These are phyloP conservation scores for Trialeurodes vaporariorum DNA, from an alignment of 1,140 invertebrate genomes.

Conservation along the genomic window DNA sequence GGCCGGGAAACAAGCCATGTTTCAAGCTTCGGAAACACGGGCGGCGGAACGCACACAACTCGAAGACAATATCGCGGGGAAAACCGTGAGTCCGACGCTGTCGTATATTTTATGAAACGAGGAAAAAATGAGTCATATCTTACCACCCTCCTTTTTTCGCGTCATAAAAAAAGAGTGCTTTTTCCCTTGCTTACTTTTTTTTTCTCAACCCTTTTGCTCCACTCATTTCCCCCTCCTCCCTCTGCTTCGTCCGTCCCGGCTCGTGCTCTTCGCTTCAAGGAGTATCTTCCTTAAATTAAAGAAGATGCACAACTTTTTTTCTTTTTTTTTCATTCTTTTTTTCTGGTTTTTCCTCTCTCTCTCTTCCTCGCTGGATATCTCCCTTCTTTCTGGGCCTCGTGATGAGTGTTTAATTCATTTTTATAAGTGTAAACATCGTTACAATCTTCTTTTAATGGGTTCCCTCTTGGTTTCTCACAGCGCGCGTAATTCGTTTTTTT, in stretches of 20 bases:
- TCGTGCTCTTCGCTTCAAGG: too few relatives aligned
- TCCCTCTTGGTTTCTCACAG: too few relatives aligned
- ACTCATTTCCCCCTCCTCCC: not conserved
- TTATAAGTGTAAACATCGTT: slow-evolving; percentile 1
- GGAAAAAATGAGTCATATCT: not conserved
- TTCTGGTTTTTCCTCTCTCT: not conserved
- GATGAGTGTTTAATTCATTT: slow-evolving; percentile 1
- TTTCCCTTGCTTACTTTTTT: not conserved
- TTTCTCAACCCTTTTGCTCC: not conserved
- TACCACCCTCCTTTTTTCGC: not conserved
- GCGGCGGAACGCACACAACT: too few relatives aligned
- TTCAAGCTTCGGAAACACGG: too few relatives aligned
- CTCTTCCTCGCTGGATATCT: too few relatives aligned
- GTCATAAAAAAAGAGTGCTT: not conserved
- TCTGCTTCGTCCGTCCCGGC: too few relatives aligned
- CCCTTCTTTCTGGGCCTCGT: too few relatives aligned
- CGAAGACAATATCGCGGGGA: too few relatives aligned
- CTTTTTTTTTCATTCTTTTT: not conserved
- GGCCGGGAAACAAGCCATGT: too few relatives aligned
- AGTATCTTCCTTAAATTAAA: slow-evolving; percentile 1
- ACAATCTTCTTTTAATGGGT: not conserved
- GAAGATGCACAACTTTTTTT: not conserved
- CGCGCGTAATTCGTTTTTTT: not conserved
- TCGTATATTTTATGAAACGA: too few relatives aligned
- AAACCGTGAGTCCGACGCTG: too few relatives aligned